phyloP scores from a whole-genome alignment of 2,113 vertebrate genomes.

The Varanus komodoensis region DNA sequence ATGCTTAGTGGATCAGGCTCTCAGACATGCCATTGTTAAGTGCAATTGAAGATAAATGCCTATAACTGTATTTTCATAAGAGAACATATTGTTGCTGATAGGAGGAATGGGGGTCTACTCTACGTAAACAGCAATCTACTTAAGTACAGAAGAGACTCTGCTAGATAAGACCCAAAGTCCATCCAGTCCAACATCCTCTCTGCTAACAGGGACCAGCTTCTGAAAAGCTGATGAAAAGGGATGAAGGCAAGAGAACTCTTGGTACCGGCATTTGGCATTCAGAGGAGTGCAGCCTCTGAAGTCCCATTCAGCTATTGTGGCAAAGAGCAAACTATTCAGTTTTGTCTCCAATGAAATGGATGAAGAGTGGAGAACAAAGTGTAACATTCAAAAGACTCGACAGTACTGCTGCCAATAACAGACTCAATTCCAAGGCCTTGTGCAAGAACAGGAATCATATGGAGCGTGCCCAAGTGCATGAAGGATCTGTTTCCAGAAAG shows the following conservation, averaged over 20 bases:
- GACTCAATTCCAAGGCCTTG: background rate
- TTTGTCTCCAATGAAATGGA: background rate
- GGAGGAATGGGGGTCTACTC: slow-evolving; percentile 13
- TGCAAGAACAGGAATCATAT: background rate
- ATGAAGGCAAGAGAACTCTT: background rate
- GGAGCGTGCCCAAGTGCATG: background rate
- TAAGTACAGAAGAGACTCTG: background rate
- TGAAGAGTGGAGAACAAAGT: background rate
- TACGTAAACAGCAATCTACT: slow-evolving; percentile 21
- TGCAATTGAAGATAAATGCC: slow-evolving; percentile 31
- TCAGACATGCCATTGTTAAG: background rate
- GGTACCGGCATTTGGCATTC: background rate
- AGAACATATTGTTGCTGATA: background rate
- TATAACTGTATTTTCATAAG: slow-evolving; percentile 12
- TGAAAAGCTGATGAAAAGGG: background rate
- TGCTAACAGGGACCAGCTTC: background rate
- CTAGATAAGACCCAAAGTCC: background rate
- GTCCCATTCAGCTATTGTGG: background rate
- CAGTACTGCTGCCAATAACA: slow-evolving; percentile 4
- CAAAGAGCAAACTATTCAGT: background rate
- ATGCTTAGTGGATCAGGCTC: slow-evolving; percentile 18
- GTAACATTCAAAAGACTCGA: slow-evolving; percentile 2
- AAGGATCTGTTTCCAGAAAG: background rate
- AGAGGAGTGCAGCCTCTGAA: background rate
- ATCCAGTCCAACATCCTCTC: slow-evolving; percentile 16